Evolutionary conservation across 2,888 invertebrate species (phyloP).

Genomic region (Meteorus cinctellus): DNA sequence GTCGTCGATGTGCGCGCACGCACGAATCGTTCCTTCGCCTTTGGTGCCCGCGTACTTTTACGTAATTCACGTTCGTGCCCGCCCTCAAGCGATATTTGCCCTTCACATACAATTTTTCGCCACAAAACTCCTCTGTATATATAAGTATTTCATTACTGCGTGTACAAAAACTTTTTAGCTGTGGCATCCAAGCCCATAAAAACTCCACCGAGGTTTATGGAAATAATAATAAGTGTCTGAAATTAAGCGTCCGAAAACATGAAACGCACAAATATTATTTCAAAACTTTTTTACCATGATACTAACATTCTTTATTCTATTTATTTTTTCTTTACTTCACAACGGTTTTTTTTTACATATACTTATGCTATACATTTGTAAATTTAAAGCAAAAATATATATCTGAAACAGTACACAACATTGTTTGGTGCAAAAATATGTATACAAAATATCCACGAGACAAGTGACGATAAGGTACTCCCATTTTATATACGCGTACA

Average conservation of each 20-base stretch:
- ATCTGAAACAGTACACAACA: neutral
- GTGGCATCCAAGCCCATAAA: neutral
- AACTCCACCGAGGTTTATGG: neutral
- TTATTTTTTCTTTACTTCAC: too few species aligned
- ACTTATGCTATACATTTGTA: neutral
- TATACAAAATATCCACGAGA: neutral
- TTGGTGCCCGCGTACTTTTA: conserved; percentile 20
- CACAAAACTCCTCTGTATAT: neutral
- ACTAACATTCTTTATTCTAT: neutral
- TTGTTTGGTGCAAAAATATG: neutral
- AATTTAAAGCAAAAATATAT: neutral
- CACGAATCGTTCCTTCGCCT: conserved; percentile 24
- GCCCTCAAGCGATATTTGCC: conserved; percentile 38
- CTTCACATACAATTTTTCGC: conserved; percentile 27
- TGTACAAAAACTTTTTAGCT: neutral
- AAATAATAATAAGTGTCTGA: neutral
- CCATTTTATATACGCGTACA: conserved; percentile 27
- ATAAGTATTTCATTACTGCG: neutral
- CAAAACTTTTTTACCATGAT: neutral
- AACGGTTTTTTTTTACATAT: neutral
- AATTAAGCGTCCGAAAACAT: neutral
- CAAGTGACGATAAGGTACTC: conserved; percentile 32
- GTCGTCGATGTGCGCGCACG: conserved; percentile 12
- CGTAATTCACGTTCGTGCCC: conserved; percentile 40
- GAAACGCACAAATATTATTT: neutral